Base-by-base conservation (phyloP, 2,888 invertebrate species). In the Ectemnius lituratus region DNA sequence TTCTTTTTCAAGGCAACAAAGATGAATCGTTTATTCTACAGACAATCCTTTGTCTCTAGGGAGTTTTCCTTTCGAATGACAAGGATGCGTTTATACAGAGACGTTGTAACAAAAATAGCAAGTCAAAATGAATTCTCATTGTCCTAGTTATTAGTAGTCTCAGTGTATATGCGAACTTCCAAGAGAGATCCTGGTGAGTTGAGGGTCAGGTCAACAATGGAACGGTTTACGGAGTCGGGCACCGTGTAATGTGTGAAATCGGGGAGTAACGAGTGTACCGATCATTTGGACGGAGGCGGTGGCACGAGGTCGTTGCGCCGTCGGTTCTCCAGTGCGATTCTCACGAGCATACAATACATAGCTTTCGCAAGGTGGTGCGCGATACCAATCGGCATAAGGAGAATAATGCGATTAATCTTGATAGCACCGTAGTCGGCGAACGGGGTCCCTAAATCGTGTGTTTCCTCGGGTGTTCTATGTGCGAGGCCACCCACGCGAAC, bases 351-450 rank as follows among this genome's bases (percentile, higher is more conserved):
- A 37, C 80, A 75, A 78, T 80, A n/a, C 47, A 11, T 28, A 14
- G 61, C 70, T 79, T 80, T 68, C 63, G 67, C 70, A 79, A 80
- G 14, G 57, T 18, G 37, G 23, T 14, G 52, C 52, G 37, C 73
- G 80, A 75, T 78, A 73, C 37, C 20, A 65, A 80, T 80, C 78
- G 67, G 62, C 61, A 65, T 64, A 68, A 62, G 56, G 67, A 62
- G 69, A 80, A 75, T 80, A 78, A 73, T 52, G 46, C 60, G 78
- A 80, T 76, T 67, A 68, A 72, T 75, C 78, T 70, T 70, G 80
- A 80, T 80, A 80, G 65, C 67, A 16, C 58, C 27, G 46, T 11
- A 11, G 37, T 11, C 37, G 11, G 37, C 37, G 11, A 37, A 37
- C 37, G 37, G 1, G 1, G 37, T 27, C 49, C 56, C 67, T 28